phyloP scores from a whole-genome alignment of 2,797 vertebrate genomes.

The Microhierax caerulescens region DNA sequence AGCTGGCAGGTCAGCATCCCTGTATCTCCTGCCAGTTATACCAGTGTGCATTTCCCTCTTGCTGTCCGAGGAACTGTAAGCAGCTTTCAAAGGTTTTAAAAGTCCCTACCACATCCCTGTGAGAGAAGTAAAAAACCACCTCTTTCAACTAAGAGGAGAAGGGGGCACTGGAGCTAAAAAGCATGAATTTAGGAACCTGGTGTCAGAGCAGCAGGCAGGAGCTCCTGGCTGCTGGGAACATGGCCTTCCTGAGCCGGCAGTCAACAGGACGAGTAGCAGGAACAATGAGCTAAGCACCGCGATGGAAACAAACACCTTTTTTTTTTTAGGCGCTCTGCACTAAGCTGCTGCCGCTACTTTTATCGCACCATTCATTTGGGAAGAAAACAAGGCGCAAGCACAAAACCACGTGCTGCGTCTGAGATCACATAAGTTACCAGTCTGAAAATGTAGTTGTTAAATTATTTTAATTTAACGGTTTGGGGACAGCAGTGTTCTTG shows the following conservation, averaged over 20 bases:
- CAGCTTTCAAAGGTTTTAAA: background rate
- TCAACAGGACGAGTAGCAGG: conserved; percentile 51
- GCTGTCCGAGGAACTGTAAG: background rate
- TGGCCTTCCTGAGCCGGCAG: conserved; percentile 22
- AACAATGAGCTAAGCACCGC: conserved; percentile 36
- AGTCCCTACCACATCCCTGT: background rate
- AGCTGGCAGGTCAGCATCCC: background rate
- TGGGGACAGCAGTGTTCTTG: background rate
- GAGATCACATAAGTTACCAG: background rate
- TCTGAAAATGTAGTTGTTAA: conserved; percentile 8
- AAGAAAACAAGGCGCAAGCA: background rate
- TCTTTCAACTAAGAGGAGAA: background rate
- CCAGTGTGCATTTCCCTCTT: background rate
- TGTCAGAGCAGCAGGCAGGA: background rate
- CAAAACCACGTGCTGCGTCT: conserved; percentile 17
- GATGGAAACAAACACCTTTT: conserved; percentile 50
- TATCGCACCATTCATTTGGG: conserved; percentile 38
- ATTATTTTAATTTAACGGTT: conserved; percentile 41
- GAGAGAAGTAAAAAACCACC: background rate
- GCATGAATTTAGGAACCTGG: background rate
- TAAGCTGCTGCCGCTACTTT: conserved; percentile 28
- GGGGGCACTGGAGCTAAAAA: background rate
- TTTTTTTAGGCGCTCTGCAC: conserved; percentile 40
- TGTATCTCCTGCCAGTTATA: background rate
- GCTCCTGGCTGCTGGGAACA: background rate